Evolutionary conservation across 2,888 invertebrate genomes (phyloP).

Genomic region (Heteromurus nitidus): DNA sequence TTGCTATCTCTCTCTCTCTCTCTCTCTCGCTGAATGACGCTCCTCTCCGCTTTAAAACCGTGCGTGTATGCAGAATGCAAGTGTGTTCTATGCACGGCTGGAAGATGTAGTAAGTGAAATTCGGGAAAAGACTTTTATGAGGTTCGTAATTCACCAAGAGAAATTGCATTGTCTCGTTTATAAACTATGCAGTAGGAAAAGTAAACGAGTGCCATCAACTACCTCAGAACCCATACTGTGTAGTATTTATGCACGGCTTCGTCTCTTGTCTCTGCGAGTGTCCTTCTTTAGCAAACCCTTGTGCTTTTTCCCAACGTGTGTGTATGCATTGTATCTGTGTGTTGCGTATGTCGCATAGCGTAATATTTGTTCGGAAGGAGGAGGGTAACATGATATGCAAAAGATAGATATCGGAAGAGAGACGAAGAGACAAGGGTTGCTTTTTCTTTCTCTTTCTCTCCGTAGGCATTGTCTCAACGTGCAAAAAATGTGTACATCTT

Average conservation of each 20-base stretch:
- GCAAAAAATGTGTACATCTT: constrained; percentile 20
- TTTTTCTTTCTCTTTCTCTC: constrained; percentile 7
- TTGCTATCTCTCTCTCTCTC: constrained; percentile 47
- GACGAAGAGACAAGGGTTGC: constrained; percentile 42
- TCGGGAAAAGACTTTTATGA: constrained; percentile 59
- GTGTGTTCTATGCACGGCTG: background rate
- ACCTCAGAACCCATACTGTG: constrained; percentile 45
- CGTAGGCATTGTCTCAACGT: background rate
- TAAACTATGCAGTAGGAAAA: constrained; percentile 58
- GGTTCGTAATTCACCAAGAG: constrained; percentile 60
- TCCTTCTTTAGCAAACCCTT: constrained; percentile 4
- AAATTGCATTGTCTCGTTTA: constrained; percentile 59
- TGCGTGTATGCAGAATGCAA: background rate
- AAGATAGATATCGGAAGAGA: constrained; percentile 30
- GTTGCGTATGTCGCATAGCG: constrained; percentile 44
- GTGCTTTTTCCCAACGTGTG: background rate
- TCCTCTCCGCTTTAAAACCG: background rate
- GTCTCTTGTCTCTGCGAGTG: background rate
- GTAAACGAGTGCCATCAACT: constrained; percentile 58
- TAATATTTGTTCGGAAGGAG: constrained; percentile 42
- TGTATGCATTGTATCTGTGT: constrained; percentile 2
- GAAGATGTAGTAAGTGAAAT: constrained; percentile 55
- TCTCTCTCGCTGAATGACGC: constrained; percentile 23
- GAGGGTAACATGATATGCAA: constrained; percentile 47
- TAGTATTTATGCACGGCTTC: constrained; percentile 40